Evolutionary conservation across 2,888 invertebrate genomes (phyloP), one percentile per base, ranked within the genome.

Genomic region (Phanerotoma sp.): DNA sequence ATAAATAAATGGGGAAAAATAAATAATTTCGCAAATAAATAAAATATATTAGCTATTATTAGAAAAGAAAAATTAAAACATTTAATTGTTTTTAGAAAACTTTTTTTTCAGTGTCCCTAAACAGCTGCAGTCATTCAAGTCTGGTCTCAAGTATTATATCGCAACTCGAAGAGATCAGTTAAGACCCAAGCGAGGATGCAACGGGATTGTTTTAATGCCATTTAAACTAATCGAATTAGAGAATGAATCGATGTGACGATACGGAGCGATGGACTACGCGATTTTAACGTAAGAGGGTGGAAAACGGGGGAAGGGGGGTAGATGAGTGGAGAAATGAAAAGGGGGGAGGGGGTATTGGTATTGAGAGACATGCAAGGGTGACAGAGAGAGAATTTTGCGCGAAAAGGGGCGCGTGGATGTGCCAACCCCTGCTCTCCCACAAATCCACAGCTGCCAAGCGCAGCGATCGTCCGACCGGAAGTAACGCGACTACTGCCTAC

Each of bases 131-230:
- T 20, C 11, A 20, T 20, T 13, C 7, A 35, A 32, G 13, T 15
- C 15, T 21, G 41, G 18, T 40, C 35, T 21, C 35, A 37, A 22
- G 22, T 30, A 33, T 13, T 18, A 41, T 13, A 2, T 16, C 18
- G 32, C 4, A 28, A 13, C 18, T 18, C 28, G n/a, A 15, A 15
- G 18, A 16, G 21, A 44, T 44, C 44, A 25, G 42, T 37, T 47
- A 56, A 45, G 40, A 47, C 33, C 38, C 37, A 67, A 66, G n/a
- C 67, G 70, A 71, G 75, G 71, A 77, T 72, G 74, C 78, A 80
- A 80, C 77, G 75, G 81, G 81, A 81, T 81, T 82, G 81, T 81
- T 82, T 81, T 81, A 82, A 82, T 81, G 78, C 80, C 79, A 79
- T 81, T 81, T 79, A 78, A 79, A 78, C 80, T 80, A 81, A 81